Evolutionary conservation across 2,797 vertebrate species (phyloP), one percentile per base, ranked within the genome.

Genomic region (Xenopus petersii): DNA sequence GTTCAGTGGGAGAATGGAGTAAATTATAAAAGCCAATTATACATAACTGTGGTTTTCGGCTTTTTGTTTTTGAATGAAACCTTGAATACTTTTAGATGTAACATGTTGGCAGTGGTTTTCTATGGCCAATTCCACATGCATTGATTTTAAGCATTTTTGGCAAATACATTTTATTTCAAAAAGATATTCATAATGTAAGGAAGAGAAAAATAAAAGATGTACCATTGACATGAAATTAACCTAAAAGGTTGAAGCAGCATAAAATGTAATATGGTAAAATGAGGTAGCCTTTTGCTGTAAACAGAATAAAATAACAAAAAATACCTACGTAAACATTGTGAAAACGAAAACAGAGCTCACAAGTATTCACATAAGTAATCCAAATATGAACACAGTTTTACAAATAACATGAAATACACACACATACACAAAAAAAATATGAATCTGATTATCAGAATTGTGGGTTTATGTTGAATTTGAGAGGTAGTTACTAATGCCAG

Each of bases 261-360:
- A 82, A 82, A 87, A 84, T 88, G 85, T 89, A 85, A 83, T 85
- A 85, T 84, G 88, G 91, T 88, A 83, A 83, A 87, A 95, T 94
- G 96, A 98, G 97, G 97, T 98, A 98, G 97, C 92, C 84, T 90
- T 94, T 93, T 96, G 93, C 94, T 97, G 95, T 97, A 96, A 98
- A 97, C 94, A 91, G 93, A 94, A 87, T 84, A 82, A 75, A 82
- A 82, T 83, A 83, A 94, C 86, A 83, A 81, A 76, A 82, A 84
- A 83, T 87, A 81, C 80, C 76, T 84, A 87, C 86, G 88, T 87
- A 88, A 88, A 90, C 86, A 85, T 84, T 83, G 83, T 82, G 84
- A 87, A 82, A 66, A 86, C 85, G 81, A 79, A 75, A 81, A 77
- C 56, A 76, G 77, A 84, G 83, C 80, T 84, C 81, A 83, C 82